These are phyloP conservation scores for Drosophila bifasciata DNA, from an alignment of 1,140 invertebrate genomes.

Conservation along the genomic window DNA sequence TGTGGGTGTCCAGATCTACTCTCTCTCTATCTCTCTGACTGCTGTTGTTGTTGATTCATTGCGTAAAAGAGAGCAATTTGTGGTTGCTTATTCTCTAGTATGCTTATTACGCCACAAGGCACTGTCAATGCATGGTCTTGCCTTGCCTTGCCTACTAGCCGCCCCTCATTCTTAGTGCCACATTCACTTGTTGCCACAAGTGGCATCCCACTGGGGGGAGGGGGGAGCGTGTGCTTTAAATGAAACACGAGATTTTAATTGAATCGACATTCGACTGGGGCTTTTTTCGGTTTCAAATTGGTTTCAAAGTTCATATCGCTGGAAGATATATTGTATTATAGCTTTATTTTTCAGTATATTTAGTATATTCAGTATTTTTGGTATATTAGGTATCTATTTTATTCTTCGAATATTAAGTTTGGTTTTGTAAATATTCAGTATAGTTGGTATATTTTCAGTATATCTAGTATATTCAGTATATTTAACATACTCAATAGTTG, in stretches of 20 bases:
- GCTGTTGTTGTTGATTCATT: slow-evolving; percentile 29
- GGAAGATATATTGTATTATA: too few relatives aligned
- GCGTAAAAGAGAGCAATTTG: slow-evolving; percentile 41
- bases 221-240: slow-evolving; percentile 31
- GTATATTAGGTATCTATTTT: too few relatives aligned
- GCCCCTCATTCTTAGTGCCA: not conserved
- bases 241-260: slow-evolving; percentile 65
- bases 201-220: slow-evolving; percentile 15
- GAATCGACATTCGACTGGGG: slow-evolving; percentile 37
- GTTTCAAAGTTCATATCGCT: too few relatives aligned
- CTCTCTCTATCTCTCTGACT: not conserved
- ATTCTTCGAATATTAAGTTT: too few relatives aligned
- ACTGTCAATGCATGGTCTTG: too few relatives aligned
- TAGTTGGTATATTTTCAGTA: too few relatives aligned
- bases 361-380: too few relatives aligned
- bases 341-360: too few relatives aligned
- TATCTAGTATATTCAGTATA: too few relatives aligned
- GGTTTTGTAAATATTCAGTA: too few relatives aligned
- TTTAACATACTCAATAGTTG: too few relatives aligned
- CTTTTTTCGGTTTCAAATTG: too few relatives aligned
- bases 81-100: slow-evolving; percentile 39
- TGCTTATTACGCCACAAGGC: slow-evolving; percentile 44
- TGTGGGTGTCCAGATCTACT: slow-evolving; percentile 3
- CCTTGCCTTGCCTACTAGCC: slow-evolving; percentile 27
- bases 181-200: slow-evolving; percentile 5